These are phyloP conservation scores for Ceratina japonica DNA, from an alignment of 1,140 invertebrate species.

Conservation along the genomic window DNA sequence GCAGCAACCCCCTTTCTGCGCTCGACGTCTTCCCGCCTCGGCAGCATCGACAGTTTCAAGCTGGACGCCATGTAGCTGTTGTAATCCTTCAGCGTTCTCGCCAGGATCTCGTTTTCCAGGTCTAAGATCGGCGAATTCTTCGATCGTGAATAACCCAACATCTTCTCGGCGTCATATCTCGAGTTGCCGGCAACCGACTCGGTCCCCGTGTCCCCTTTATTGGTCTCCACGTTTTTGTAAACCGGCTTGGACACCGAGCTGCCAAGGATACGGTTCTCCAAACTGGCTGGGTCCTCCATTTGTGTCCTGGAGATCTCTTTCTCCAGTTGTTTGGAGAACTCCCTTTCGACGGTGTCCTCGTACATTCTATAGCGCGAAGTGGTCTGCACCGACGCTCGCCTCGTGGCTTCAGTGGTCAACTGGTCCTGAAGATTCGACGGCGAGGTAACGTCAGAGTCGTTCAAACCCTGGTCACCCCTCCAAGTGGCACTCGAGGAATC, in stretches of 20 bases:
- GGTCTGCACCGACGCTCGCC: slow-evolving; percentile 7
- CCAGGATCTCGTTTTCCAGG: slow-evolving; percentile 72
- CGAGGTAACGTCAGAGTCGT: slow-evolving; percentile 4
- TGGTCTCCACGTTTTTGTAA: neutral
- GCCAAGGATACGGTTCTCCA: slow-evolving; percentile 58
- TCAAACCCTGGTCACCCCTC: neutral
- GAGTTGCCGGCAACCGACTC: slow-evolving; percentile 18
- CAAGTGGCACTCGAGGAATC: slow-evolving; percentile 4
- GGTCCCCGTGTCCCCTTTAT: neutral
- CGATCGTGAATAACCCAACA: slow-evolving; percentile 72
- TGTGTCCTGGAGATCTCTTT: slow-evolving; percentile 65
- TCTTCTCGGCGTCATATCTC: slow-evolving; percentile 68
- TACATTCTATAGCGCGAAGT: slow-evolving; percentile 38
- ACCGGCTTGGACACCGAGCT: slow-evolving; percentile 26
- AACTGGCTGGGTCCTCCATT: slow-evolving; percentile 40
- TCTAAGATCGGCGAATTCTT: slow-evolving; percentile 70
- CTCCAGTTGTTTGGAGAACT: slow-evolving; percentile 68
- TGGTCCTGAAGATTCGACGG: slow-evolving; percentile 45
- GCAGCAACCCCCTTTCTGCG: neutral
- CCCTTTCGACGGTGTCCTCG: slow-evolving; percentile 65
- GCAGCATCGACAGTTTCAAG: slow-evolving; percentile 40
- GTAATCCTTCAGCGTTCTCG: slow-evolving; percentile 71
- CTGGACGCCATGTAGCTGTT: slow-evolving; percentile 71
- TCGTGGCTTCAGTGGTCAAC: slow-evolving; percentile 22
- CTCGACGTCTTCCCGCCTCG: slow-evolving; percentile 21